Evolutionary conservation across 2,888 invertebrate genomes (phyloP).

Genomic region (Chymomyza amoena): DNA sequence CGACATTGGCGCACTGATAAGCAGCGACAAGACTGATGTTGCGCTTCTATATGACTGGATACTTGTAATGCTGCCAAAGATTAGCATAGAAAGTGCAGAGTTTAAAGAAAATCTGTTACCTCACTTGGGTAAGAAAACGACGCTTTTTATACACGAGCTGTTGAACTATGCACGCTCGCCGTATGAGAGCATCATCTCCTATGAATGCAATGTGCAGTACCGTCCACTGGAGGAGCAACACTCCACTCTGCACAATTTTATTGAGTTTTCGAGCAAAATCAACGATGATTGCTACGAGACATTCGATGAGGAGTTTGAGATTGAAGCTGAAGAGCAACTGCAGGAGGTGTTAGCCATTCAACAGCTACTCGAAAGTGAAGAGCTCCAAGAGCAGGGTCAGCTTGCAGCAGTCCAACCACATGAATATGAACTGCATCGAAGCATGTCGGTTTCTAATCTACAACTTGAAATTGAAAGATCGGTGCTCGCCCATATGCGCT

Average conservation of each 20-base stretch:
- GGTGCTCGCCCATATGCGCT: too few species aligned
- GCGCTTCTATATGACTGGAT: conserved; percentile 85
- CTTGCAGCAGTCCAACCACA: too few species aligned
- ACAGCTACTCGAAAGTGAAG: too few species aligned
- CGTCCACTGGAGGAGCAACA: conserved; percentile 74
- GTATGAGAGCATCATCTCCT: conserved; percentile 87
- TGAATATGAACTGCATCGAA: too few species aligned
- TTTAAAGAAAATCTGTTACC: conserved; percentile 85
- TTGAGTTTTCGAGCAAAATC: conserved; percentile 40
- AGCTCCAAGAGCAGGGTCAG: too few species aligned
- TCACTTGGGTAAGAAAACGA: conserved; percentile 85
- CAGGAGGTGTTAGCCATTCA: too few species aligned
- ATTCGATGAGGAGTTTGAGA: conserved; percentile 22
- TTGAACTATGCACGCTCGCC: conserved; percentile 92
- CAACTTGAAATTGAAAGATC: too few species aligned
- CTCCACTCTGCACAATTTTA: conserved; percentile 31
- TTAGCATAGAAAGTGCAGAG: conserved; percentile 80
- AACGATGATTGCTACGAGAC: conserved; percentile 32
- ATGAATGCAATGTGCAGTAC: conserved; percentile 86
- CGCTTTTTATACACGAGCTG: conserved; percentile 94
- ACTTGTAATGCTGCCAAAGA: conserved; percentile 83
- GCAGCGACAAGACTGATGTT: conserved; percentile 81
- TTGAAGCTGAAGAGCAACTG: conserved; percentile 40
- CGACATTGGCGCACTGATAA: conserved; percentile 86
- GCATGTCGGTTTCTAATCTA: too few species aligned